phyloP scores from a whole-genome alignment of 2,113 vertebrate genomes.

The Otocyon megalotis region DNA sequence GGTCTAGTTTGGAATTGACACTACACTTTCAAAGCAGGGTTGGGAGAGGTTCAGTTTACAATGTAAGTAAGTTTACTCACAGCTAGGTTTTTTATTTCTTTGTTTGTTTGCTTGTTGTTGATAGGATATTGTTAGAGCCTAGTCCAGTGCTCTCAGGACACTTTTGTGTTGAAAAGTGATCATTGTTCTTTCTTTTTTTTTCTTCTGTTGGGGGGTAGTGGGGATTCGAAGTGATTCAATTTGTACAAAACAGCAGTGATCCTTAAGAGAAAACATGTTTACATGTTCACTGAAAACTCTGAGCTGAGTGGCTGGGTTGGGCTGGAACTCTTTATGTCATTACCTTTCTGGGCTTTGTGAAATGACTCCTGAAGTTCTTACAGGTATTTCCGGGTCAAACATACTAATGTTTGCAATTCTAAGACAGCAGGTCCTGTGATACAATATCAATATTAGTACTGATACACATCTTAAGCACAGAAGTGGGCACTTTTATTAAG shows the following conservation, averaged over 20 bases:
- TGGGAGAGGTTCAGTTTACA: background rate
- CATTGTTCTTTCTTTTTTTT: background rate
- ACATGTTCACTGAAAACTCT: background rate
- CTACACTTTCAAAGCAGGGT: slow-evolving; percentile 49
- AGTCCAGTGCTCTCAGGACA: background rate
- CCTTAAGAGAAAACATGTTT: background rate
- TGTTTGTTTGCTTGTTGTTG: background rate
- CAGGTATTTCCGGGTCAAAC: background rate
- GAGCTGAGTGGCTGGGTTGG: background rate
- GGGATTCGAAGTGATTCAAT: background rate
- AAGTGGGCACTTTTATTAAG: background rate
- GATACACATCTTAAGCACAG: background rate
- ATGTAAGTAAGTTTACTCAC: background rate
- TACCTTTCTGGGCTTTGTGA: background rate
- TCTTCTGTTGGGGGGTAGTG: too few relatives aligned
- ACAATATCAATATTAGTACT: background rate
- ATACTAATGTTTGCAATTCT: background rate
- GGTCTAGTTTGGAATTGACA: background rate
- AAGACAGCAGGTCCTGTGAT: background rate
- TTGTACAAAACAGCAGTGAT: background rate
- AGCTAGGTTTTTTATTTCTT: background rate
- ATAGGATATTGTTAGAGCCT: slow-evolving; percentile 29
- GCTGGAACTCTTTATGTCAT: background rate
- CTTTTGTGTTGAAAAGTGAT: background rate
- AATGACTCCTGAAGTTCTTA: background rate